Conservation (phyloP, 2,888 invertebrate species). For the Lasioglossum oenotherae region DNA sequence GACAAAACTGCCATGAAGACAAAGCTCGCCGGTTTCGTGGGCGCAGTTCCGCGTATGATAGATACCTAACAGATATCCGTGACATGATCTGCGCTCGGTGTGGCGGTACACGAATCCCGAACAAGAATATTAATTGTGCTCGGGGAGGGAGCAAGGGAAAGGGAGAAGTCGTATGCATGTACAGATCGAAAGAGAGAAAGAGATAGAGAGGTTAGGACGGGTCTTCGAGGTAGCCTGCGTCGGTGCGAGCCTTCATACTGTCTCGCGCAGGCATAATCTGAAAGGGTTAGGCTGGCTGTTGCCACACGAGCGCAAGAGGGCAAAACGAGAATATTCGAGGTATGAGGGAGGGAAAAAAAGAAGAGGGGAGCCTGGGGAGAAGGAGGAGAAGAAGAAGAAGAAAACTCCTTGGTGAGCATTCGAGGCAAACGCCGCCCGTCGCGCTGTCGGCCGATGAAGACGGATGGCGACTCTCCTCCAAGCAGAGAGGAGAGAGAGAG, state of each 20-base stretch:
- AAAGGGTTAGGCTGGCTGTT: slow-evolving; percentile 75
- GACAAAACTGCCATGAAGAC: slow-evolving; percentile 5
- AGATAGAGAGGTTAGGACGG: slow-evolving; percentile 33
- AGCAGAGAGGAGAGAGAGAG: slow-evolving; percentile 30
- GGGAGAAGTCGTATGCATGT: slow-evolving; percentile 31
- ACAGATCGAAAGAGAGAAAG: slow-evolving; percentile 8
- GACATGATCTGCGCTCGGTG: slow-evolving; percentile 75
- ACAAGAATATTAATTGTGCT: slow-evolving; percentile 80
- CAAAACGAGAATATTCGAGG: slow-evolving; percentile 75
- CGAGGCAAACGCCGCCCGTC: slow-evolving; percentile 85
- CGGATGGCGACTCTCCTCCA: slow-evolving; percentile 82
- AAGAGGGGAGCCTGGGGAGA: slow-evolving; percentile 55
- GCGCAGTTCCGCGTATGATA: slow-evolving; percentile 75
- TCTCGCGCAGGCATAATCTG: slow-evolving; percentile 72
- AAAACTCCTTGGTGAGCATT: slow-evolving; percentile 83
- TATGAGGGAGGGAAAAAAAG: slow-evolving; percentile 72
- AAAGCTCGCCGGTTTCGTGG: slow-evolving; percentile 48
- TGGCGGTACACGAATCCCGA: slow-evolving; percentile 75
- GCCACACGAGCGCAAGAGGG: slow-evolving; percentile 74
- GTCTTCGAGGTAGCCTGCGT: slow-evolving; percentile 20
- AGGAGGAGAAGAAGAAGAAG: slow-evolving; percentile 72
- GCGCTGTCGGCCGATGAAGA: slow-evolving; percentile 85
- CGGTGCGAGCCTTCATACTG: slow-evolving; percentile 42
- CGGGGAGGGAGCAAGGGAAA: slow-evolving; percentile 57
- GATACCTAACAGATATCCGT: slow-evolving; percentile 74